phyloP scores from a whole-genome alignment of 2,797 vertebrate genomes.

The Pyrocephalus nanus region DNA sequence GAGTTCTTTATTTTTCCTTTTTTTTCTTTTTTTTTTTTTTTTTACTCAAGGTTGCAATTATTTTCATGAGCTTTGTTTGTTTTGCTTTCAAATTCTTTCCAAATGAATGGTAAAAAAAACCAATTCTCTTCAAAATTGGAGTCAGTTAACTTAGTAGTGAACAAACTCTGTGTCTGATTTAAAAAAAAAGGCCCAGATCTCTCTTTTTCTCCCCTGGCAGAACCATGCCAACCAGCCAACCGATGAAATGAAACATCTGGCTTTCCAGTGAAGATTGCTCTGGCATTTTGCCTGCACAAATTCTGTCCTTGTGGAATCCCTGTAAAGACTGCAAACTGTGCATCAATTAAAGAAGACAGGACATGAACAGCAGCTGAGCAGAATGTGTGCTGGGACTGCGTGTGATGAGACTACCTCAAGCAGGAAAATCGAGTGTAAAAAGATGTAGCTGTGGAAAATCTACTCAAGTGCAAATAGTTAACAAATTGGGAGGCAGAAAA shows the following conservation, averaged over 20 bases:
- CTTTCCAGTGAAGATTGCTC: conserved; percentile 12
- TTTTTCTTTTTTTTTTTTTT: background rate
- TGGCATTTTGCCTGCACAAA: conserved; percentile 39
- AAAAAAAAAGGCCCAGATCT: background rate
- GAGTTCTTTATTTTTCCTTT: background rate
- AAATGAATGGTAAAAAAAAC: background rate
- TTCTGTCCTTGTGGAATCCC: conserved; percentile 53
- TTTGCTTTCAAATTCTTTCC: background rate
- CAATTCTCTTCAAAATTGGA: background rate
- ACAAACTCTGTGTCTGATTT: background rate
- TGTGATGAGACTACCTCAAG: conserved; percentile 8
- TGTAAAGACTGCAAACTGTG: conserved; percentile 43
- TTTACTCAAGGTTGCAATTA: background rate
- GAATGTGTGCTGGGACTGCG: background rate
- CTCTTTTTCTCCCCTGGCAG: background rate
- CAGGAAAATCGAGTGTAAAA: conserved; percentile 38
- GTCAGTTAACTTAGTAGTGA: background rate
- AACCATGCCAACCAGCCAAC: background rate
- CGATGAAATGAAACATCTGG: conserved; percentile 27
- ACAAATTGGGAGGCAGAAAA: background rate
- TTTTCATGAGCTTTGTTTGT: conserved; percentile 18
- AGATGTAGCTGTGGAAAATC: conserved; percentile 43
- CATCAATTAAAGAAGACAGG: conserved; percentile 66
- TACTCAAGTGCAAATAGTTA: conserved; percentile 48
- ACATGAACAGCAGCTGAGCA: conserved; percentile 39